Percentiles rank a stretch among this genome's conserved stretches.
Conservation (phyloP, 1,140 invertebrate genomes). For the Caenorhabditis briggsae region DNA sequence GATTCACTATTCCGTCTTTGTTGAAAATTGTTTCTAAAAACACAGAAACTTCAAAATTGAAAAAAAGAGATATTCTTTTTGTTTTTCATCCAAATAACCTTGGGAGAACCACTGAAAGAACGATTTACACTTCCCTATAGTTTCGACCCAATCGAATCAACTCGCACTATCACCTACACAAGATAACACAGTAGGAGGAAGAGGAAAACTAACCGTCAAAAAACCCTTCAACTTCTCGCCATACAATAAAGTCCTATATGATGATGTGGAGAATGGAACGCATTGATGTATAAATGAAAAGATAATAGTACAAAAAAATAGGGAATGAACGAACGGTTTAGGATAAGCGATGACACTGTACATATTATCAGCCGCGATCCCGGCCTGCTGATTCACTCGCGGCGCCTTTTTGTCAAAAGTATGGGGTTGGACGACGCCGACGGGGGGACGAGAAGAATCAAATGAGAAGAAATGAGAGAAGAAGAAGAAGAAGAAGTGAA, state of each 20-base stretch:
- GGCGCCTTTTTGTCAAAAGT: slow-evolving; percentile 34
- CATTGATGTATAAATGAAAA: neutral
- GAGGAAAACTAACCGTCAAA: slow-evolving; percentile 16
- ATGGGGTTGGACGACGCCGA: slow-evolving; percentile 28
- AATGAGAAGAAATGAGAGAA: neutral
- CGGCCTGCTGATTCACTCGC: slow-evolving; percentile 41
- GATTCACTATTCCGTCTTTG: neutral
- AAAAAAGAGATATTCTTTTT: neutral
- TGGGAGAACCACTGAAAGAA: slow-evolving; percentile 37
- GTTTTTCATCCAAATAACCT: slow-evolving; percentile 29
- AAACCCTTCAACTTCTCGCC: slow-evolving; percentile 38
- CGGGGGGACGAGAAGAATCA: slow-evolving; percentile 21
- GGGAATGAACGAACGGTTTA: neutral
- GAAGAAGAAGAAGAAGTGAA: slow-evolving; percentile 22
- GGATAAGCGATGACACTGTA: slow-evolving; percentile 18
- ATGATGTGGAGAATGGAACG: neutral
- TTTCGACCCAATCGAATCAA: slow-evolving; percentile 49
- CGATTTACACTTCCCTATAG: slow-evolving; percentile 7
- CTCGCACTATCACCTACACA: slow-evolving; percentile 32
- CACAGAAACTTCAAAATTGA: too few relatives aligned
- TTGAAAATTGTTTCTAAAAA: too few relatives aligned
- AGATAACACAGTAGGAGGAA: neutral
- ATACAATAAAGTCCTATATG: slow-evolving; percentile 19
- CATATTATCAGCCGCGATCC: slow-evolving; percentile 53
- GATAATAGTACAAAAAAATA: too few relatives aligned